These are phyloP conservation scores for Drosophila vallismaia DNA, from an alignment of 2,888 invertebrate genomes.

Conservation along the genomic window DNA sequence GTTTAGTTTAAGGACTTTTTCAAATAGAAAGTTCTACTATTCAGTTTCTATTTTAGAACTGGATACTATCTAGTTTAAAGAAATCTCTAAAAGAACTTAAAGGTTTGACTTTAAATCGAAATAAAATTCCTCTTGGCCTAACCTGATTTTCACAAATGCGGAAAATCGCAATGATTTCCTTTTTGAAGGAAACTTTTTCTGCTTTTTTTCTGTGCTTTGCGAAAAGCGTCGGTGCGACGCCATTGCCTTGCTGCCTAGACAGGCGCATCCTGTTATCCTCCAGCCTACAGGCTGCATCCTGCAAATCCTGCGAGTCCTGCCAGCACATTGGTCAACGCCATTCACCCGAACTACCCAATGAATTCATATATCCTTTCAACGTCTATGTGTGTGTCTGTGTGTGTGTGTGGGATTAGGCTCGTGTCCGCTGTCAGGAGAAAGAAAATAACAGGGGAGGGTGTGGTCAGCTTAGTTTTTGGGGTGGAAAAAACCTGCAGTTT, in stretches of 20 bases:
- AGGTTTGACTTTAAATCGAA: not conserved
- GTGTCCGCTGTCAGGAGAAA: slow-evolving; percentile 33
- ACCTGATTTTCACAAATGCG: slow-evolving; percentile 9
- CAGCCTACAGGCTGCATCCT: slow-evolving; percentile 3
- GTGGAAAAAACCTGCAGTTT: slow-evolving; percentile 37
- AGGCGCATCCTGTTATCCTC: slow-evolving; percentile 5
- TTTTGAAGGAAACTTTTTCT: not conserved
- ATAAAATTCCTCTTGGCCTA: slow-evolving; percentile 15
- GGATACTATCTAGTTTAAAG: no score
- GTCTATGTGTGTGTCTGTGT: not conserved
- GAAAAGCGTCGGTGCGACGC: slow-evolving; percentile 23
- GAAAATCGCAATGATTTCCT: slow-evolving; percentile 18
- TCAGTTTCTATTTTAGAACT: no score
- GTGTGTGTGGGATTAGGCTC: slow-evolving; percentile 30
- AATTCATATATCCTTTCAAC: not conserved
- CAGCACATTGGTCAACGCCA: slow-evolving; percentile 69
- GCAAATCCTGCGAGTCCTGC: slow-evolving; percentile 19
- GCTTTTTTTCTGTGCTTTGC: slow-evolving; percentile 1
- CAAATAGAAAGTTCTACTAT: no score
- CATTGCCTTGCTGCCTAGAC: slow-evolving; percentile 18
- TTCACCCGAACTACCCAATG: slow-evolving; percentile 29
- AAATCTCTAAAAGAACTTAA: no score
- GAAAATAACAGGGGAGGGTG: slow-evolving; percentile 34
- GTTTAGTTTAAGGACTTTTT: not conserved
- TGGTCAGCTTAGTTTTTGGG: slow-evolving; percentile 38